These are phyloP conservation scores for Aleiodes alternator DNA, from an alignment of 2,888 invertebrate species.

Conservation along the genomic window DNA sequence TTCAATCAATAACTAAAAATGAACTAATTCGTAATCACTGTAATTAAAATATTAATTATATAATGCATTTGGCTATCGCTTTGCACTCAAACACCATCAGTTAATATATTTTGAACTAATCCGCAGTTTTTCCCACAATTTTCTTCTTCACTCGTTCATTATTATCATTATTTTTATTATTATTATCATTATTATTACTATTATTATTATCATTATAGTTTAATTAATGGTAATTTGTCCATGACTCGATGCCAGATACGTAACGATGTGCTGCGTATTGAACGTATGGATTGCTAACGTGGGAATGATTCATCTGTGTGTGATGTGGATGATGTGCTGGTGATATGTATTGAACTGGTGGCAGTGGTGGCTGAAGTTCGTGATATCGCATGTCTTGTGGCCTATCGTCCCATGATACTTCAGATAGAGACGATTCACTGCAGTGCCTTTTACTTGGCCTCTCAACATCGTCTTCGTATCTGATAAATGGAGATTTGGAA, in stretches of 20 bases:
- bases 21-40: constrained; percentile 50
- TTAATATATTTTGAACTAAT: constrained; percentile 28
- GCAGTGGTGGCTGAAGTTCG: constrained; percentile 72
- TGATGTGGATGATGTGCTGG: constrained; percentile 70
- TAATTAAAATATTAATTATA: constrained; percentile 60
- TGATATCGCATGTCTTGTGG: constrained; percentile 72
- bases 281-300: constrained; percentile 62
- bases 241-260: constrained; percentile 67
- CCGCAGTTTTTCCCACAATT: not conserved
- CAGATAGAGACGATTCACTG: constrained; percentile 60
- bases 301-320: constrained; percentile 74
- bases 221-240: constrained; percentile 57
- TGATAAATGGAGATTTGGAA: constrained; percentile 46
- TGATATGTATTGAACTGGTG: constrained; percentile 70
- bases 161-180: not conserved
- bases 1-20: not conserved
- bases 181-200: constrained; percentile 12
- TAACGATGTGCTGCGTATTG: constrained; percentile 74
- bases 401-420: constrained; percentile 68
- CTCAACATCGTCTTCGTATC: constrained; percentile 70
- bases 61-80: constrained; percentile 63
- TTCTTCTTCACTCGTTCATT: too few relatives aligned
- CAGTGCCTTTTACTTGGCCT: constrained; percentile 68
- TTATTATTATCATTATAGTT: constrained; percentile 12
- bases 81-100: not conserved